Base-by-base conservation (phyloP, 1,140 invertebrate species). In the Dolichoris vasculosae region DNA sequence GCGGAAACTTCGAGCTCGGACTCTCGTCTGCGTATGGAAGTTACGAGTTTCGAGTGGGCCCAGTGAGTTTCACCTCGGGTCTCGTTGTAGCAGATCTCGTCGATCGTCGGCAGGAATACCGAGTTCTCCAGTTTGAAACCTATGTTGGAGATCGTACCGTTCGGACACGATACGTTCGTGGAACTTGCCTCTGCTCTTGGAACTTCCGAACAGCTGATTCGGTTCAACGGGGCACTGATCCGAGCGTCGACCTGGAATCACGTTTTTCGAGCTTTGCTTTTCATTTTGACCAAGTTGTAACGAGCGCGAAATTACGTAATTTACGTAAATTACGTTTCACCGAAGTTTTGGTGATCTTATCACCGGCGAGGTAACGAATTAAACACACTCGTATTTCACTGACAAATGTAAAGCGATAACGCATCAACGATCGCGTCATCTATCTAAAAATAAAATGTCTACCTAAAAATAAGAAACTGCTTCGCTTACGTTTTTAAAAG, bases 61-160 rank as follows among this genome's bases (percentile, higher is more conserved):
- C 84, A 86, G 46, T 77, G 71, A 13, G 85, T 82, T 35, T 77
- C 63, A 11, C 81, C 79, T 2, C 73, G 4, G 0, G 76, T 80
- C 15, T 55, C 59, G 59, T 86, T 82, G 81, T 69, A 55, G 69
- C 86, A 86, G 6, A 86, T 75, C 30, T 81, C n/a, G 6, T 84
- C 77, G 23, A 86, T 81, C 17, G 78, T 77, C 0, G 76, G 77
- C 3, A 84, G 30, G 43, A 80, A 84, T 0, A 26, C 11, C 0
- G 30, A 13, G 23, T n/a, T 46, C 15, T 11, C 2, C 0, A 84
- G 17, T 0, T 0, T 38, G 40, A 84, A 86, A 26, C 82, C 86
- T 17, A 86, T 76, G 0, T 59, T 64, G 0, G 51, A 76, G n/a
- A 84, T 69, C 0, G 30, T 75, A 2, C 86, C 86, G 11, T 84